Base-by-base conservation (phyloP, 2,113 vertebrate genomes). In the Microcebus jonahi region DNA sequence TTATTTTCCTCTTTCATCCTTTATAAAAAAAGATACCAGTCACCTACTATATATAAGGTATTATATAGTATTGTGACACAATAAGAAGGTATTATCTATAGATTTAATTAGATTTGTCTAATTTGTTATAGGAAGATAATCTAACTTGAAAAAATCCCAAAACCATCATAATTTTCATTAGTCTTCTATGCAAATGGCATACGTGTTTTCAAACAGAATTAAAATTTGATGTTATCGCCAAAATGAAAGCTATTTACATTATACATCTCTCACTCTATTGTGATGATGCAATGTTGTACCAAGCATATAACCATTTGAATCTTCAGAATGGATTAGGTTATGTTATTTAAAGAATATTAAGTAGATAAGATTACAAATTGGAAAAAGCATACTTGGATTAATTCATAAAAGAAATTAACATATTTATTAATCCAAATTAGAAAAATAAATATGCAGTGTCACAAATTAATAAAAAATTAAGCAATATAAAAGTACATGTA, bases 381-480 rank as follows among this genome's bases (percentile, higher is more conserved):
- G 27, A 91, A 94, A 94, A 94, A 90, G 88, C 94, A 87, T 34
- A 87, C 4, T 36, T 79, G 15, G 87, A 91, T 94, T 97, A 95
- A n/a, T 42, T 91, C 92, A 91, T 76, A 91, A 98, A 83, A 97
- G 80, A 97, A 97, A 94, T 50, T 96, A 45, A 57, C n/a, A 93
- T 97, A 93, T 95, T 98, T 97, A 87, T 73, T 87, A 91, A 88
- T 86, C 15, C 93, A 91, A 93, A 71, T 91, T 67, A 85, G 88
- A 95, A 97, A 91, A 89, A 39, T 48, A 79, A 95, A 82, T 95
- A 92, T 97, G 67, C 73, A 97, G 97, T 96, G 53, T 63, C 80
- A 97, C 23, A 94, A 79, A 97, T 97, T 96, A 98, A 97, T 88
- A 55, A 20, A 95, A 90, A 98, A 96, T 57, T 79, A 97, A 76